Evolutionary conservation across 2,113 vertebrate species (phyloP).

Genomic region (Pituophis catenifer): DNA sequence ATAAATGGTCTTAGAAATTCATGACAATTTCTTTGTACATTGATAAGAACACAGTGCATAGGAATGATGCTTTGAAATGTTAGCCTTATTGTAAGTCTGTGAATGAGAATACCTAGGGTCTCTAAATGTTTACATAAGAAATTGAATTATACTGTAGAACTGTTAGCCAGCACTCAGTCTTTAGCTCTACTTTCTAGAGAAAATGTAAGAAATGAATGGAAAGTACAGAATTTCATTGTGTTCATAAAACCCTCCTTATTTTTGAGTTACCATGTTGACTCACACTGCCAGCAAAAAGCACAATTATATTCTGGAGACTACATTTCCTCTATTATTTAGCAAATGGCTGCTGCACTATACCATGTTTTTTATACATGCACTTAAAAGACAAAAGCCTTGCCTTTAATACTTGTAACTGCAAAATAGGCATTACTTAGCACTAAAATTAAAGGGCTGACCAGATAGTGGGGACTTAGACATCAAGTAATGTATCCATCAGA

Average conservation of each 20-base stretch:
- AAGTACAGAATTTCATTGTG: background rate
- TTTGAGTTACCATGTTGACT: background rate
- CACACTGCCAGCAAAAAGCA: background rate
- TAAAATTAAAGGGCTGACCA: conserved; percentile 58
- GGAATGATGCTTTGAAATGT: background rate
- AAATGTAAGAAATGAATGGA: background rate
- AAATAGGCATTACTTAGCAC: conserved; percentile 42
- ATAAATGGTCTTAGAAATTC: conserved; percentile 10
- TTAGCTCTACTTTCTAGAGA: background rate
- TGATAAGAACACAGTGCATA: background rate
- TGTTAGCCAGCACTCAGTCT: background rate
- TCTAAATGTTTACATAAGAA: background rate
- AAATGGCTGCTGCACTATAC: conserved; percentile 37
- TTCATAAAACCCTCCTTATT: accelerated
- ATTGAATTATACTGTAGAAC: background rate
- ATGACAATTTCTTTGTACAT: background rate
- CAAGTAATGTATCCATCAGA: conserved; percentile 60
- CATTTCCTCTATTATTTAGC: conserved; percentile 39
- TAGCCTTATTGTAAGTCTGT: background rate
- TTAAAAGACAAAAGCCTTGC: conserved; percentile 52
- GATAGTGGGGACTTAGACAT: conserved; percentile 55
- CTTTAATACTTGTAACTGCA: conserved; percentile 52
- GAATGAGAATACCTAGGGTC: background rate
- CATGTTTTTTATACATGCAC: conserved; percentile 33
- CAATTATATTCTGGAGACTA: background rate